Conservation (phyloP, 2,888 invertebrate species). For the Macrostomum cliftonense region DNA sequence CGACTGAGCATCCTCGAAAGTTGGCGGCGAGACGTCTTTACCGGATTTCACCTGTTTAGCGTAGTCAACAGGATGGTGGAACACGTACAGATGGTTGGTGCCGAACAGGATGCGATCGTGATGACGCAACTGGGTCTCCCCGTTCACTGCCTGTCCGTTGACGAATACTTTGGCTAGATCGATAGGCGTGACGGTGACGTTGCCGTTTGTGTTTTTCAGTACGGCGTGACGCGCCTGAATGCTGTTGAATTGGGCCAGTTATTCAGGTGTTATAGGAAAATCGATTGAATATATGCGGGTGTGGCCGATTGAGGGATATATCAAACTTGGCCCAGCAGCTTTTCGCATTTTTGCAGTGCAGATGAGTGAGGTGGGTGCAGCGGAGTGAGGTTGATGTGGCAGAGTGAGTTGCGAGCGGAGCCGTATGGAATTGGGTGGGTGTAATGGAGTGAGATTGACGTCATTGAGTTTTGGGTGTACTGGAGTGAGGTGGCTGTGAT, state of each 20-base stretch:
- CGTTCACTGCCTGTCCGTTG: conserved; percentile 16
- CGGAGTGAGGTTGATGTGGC: no score
- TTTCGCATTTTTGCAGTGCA: no score
- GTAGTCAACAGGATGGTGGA: conserved; percentile 22
- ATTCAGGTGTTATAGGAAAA: no score
- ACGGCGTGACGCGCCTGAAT: conserved; percentile 18
- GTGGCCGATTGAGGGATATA: no score
- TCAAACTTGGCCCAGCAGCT: no score
- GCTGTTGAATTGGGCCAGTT: conserved; percentile 9
- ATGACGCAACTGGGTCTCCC: conserved; percentile 16
- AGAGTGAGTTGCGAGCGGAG: no score
- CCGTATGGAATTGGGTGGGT: no score
- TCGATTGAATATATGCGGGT: no score
- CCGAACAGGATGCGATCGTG: conserved; percentile 14
- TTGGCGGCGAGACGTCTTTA: conserved; percentile 15
- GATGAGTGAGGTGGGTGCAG: no score
- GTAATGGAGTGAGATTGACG: no score
- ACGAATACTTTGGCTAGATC: conserved; percentile 13
- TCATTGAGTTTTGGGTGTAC: no score
- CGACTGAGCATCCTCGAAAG: conserved; percentile 27
- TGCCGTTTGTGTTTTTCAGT: conserved; percentile 14
- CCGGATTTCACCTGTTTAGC: background rate
- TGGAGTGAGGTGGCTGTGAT: no score
- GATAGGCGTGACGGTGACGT: conserved; percentile 15
- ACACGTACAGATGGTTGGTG: conserved; percentile 25